Conservation (phyloP, 2,797 vertebrate species). For the Poliocrania exsul region DNA sequence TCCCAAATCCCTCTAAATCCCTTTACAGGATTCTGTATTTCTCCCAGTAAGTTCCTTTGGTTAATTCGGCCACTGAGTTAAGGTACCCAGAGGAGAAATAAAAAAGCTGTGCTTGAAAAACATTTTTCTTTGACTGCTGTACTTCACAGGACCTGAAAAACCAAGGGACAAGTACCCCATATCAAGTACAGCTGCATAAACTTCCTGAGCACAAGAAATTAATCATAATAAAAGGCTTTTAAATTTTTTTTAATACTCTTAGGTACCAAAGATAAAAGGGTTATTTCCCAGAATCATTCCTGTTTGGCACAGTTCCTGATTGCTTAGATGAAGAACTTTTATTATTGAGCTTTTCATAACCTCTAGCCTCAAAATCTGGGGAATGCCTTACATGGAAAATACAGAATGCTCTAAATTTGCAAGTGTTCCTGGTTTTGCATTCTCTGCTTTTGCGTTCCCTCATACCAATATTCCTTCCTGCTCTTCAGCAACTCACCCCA, state of each 20-base stretch:
- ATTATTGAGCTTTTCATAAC: conserved; percentile 58
- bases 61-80: conserved; percentile 33
- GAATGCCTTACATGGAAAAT: conserved; percentile 40
- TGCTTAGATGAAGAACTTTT: conserved; percentile 23
- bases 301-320: conserved; percentile 24
- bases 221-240: conserved; percentile 56
- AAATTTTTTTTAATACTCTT: conserved; percentile 6
- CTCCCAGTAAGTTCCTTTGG: conserved; percentile 25
- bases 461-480: conserved; percentile 8
- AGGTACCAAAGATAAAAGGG: conserved; percentile 61
- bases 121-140: conserved; percentile 26
- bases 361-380: conserved; percentile 61
- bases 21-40: conserved; percentile 44
- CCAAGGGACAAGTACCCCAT: background rate
- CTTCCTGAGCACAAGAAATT: conserved; percentile 56
- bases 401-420: conserved; percentile 7
- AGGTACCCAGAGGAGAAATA: conserved; percentile 41
- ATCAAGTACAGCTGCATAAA: conserved; percentile 60
- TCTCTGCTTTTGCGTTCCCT: conserved; percentile 23
- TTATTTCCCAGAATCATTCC: conserved; percentile 64
- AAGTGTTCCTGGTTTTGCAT: conserved; percentile 10
- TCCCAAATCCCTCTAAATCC: conserved; percentile 54
- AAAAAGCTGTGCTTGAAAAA: conserved; percentile 7
- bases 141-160: conserved; percentile 26
- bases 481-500: background rate